phyloP scores from a whole-genome alignment of 2,888 invertebrate species.

The Acrocyrtus sp. region DNA sequence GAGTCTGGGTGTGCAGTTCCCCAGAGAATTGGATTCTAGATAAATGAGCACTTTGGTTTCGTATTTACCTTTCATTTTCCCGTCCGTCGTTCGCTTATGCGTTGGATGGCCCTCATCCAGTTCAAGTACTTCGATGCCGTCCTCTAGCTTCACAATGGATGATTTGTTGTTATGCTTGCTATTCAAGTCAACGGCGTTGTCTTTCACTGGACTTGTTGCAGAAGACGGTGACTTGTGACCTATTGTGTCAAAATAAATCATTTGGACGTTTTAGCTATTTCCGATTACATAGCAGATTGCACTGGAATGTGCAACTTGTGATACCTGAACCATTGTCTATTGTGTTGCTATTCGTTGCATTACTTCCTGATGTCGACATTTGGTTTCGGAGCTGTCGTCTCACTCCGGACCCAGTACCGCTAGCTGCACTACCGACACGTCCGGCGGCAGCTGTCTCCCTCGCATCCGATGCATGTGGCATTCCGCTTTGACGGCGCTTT shows the following conservation, averaged over 20 bases:
- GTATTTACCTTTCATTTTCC: constrained; percentile 49
- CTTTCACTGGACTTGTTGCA: constrained; percentile 45
- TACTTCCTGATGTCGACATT: constrained; percentile 45
- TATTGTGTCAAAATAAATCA: background rate
- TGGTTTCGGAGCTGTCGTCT: constrained; percentile 41
- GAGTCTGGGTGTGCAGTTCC: no score
- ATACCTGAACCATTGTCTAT: constrained; percentile 48
- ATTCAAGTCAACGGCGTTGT: constrained; percentile 33
- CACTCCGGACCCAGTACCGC: constrained; percentile 46
- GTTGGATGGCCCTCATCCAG: constrained; percentile 56
- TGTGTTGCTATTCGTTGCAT: constrained; percentile 40
- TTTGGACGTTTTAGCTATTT: no score
- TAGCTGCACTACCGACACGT: constrained; percentile 49
- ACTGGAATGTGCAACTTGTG: constrained; percentile 5
- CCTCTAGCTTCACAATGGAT: constrained; percentile 59
- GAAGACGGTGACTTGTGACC: constrained; percentile 36
- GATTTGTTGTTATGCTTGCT: constrained; percentile 45
- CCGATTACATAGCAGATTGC: no score
- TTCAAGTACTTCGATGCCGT: constrained; percentile 63
- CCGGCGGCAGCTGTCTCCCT: constrained; percentile 50
- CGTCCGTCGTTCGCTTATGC: constrained; percentile 41
- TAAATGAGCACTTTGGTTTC: no score
- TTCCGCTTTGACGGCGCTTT: constrained; percentile 63
- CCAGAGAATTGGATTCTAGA: no score
- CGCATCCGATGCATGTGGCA: constrained; percentile 63